These are phyloP conservation scores for Stenotaenia linearis DNA, from an alignment of 2,888 invertebrate genomes.

Conservation along the genomic window DNA sequence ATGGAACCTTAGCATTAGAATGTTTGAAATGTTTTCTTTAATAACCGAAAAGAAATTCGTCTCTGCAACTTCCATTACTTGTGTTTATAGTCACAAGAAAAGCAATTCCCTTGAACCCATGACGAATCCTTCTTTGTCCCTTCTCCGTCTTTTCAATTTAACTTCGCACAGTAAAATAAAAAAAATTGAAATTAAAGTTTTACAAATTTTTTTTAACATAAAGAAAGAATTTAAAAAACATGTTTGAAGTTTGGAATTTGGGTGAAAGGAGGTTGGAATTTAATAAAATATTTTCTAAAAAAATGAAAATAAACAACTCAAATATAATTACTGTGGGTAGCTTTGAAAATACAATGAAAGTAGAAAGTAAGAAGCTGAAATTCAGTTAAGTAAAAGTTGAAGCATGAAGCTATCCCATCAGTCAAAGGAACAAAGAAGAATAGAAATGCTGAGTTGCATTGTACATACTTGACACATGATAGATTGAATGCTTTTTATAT, in stretches of 20 bases:
- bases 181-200: neutral
- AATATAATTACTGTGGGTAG: too few relatives aligned
- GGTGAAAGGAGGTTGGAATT: too few relatives aligned
- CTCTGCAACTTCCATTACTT: neutral
- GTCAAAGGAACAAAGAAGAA: neutral
- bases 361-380: neutral
- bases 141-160: neutral
- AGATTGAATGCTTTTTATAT: neutral
- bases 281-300: too few relatives aligned
- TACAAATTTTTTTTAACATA: too few relatives aligned
- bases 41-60: neutral
- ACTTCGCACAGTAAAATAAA: neutral
- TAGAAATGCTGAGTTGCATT: neutral
- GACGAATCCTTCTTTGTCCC: neutral
- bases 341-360: neutral
- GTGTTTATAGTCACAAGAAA: neutral
- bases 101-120: neutral
- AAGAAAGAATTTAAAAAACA: too few relatives aligned
- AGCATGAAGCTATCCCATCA: neutral
- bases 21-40: too few relatives aligned
- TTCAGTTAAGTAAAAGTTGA: neutral
- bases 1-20: too few relatives aligned
- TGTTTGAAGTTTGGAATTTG: too few relatives aligned
- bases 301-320: too few relatives aligned
- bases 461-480: neutral